A percentile compares a stretch with the other conserved stretches of the same genome.
phyloP scores from a whole-genome alignment of 2,888 invertebrate genomes.

The Conus canariensis region DNA sequence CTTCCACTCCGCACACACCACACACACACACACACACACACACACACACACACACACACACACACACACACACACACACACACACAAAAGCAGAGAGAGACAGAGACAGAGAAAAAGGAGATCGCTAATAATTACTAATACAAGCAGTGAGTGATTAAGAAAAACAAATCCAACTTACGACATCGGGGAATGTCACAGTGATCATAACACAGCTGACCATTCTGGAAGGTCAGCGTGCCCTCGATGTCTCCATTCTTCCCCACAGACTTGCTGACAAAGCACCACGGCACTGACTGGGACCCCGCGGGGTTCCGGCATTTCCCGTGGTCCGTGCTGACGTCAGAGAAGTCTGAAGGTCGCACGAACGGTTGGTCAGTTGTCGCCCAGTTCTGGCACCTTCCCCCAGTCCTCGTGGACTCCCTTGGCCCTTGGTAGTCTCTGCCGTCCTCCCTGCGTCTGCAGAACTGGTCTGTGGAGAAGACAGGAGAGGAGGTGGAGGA shows the following conservation, averaged over 20 bases:
- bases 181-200: neutral
- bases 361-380: neutral
- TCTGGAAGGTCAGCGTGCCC: neutral
- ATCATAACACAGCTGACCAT: neutral
- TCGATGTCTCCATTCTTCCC: neutral
- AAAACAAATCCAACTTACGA: neutral
- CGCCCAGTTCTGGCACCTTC: neutral
- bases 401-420: neutral
- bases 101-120: neutral
- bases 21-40: too few relatives aligned
- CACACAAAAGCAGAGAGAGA: neutral
- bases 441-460: neutral
- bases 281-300: neutral
- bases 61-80: conserved; percentile 14
- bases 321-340: neutral
- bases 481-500: too few relatives aligned
- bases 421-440: neutral
- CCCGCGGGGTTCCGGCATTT: neutral
- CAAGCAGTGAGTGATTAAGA: neutral
- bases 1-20: too few relatives aligned
- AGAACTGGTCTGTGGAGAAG: neutral
- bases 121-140: neutral
- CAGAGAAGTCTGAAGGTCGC: neutral
- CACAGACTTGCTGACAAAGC: neutral
- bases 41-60: too few relatives aligned